phyloP scores from a whole-genome alignment of 1,140 invertebrate genomes.

The Maniola jurtina region DNA sequence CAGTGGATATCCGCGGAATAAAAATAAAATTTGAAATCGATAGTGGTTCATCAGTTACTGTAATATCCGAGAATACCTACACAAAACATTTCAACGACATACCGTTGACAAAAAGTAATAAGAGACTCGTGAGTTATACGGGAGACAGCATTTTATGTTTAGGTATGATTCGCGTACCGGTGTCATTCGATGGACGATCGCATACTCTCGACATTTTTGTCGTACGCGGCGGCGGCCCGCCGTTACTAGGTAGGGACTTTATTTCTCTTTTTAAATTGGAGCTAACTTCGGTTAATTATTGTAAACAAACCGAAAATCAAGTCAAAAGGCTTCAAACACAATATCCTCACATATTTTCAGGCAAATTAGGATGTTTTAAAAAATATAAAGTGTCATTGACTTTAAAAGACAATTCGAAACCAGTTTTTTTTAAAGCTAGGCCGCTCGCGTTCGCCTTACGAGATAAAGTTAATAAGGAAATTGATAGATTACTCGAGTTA shows the following conservation, averaged over 20 bases:
- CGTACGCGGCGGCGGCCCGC: constrained; percentile 28
- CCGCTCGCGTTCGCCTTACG: constrained; percentile 43
- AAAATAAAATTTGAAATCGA: no score
- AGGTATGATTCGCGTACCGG: constrained; percentile 20
- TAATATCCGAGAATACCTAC: constrained; percentile 33
- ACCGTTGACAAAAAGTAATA: constrained; percentile 22
- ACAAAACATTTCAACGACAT: constrained; percentile 29
- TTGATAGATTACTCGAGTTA: constrained; percentile 13
- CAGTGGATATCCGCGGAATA: no score
- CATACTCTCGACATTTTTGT: constrained; percentile 22
- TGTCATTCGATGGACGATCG: constrained; percentile 5
- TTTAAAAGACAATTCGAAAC: constrained; percentile 40
- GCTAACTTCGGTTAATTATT: constrained; percentile 25
- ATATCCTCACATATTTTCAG: constrained; percentile 27
- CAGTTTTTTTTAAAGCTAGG: constrained; percentile 49
- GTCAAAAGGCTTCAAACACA: constrained; percentile 9
- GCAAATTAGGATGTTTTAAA: constrained; percentile 32
- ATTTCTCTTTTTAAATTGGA: constrained; percentile 33
- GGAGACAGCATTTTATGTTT: constrained; percentile 22
- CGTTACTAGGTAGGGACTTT: constrained; percentile 39
- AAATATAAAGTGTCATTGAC: constrained; percentile 30
- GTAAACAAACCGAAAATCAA: background rate
- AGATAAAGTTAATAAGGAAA: constrained; percentile 42
- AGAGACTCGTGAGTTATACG: constrained; percentile 24
- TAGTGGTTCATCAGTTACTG: constrained; percentile 39